These are phyloP conservation scores for Mionectes macconnelli DNA, from an alignment of 2,113 vertebrate species.

Conservation along the genomic window DNA sequence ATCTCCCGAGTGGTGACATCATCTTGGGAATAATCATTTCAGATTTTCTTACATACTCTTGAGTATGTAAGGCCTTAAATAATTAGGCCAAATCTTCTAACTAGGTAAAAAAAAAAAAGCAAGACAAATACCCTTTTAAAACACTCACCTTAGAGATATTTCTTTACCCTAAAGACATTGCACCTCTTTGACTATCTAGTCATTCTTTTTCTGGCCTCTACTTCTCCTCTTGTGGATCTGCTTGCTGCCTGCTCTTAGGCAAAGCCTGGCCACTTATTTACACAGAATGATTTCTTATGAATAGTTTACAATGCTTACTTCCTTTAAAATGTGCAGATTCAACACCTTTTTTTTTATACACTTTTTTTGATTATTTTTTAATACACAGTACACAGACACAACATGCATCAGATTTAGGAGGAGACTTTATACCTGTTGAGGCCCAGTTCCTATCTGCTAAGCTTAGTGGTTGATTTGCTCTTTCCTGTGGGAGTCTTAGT, in stretches of 20 bases:
- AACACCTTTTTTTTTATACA: conserved; percentile 53
- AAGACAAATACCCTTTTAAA: conserved; percentile 12
- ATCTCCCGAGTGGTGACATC: background rate
- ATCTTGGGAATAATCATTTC: conserved; percentile 23
- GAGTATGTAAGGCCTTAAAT: conserved; percentile 22
- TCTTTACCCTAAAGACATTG: conserved; percentile 36
- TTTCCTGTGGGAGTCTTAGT: conserved; percentile 84
- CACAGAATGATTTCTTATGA: conserved; percentile 62
- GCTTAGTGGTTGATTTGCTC: conserved; percentile 90
- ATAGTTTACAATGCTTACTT: conserved; percentile 66
- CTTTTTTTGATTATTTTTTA: conserved; percentile 46
- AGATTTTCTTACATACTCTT: conserved; percentile 40
- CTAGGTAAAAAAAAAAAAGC: conserved; percentile 33
- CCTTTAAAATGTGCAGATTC: conserved; percentile 71
- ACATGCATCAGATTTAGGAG: conserved; percentile 76
- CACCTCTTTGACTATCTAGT: conserved; percentile 31
- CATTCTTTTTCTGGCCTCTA: background rate
- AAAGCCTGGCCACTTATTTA: conserved; percentile 63
- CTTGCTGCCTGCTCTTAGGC: conserved; percentile 65
- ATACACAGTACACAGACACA: conserved; percentile 76
- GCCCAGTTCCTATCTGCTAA: conserved; percentile 91
- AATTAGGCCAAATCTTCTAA: conserved; percentile 8
- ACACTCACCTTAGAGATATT: background rate
- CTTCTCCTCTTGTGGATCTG: background rate
- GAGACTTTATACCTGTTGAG: conserved; percentile 63